Percentiles rank a stretch among this genome's conserved stretches.
Conservation (phyloP, 2,797 vertebrate genomes). For the Syngnathus acus region DNA sequence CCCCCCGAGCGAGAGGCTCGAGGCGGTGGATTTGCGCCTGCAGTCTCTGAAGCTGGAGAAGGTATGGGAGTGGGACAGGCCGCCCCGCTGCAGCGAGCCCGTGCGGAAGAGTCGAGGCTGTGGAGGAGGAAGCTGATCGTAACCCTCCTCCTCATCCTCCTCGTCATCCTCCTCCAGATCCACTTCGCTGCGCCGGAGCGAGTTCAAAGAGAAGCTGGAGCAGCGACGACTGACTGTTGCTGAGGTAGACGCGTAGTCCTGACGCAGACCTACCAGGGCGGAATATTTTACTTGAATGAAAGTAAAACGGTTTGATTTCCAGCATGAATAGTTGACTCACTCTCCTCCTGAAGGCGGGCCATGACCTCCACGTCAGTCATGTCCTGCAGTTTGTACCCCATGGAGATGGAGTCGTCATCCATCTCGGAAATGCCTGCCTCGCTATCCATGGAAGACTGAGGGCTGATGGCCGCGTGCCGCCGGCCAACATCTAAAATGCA, state of each 20-base stretch:
- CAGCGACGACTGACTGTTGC: slow-evolving; percentile 81
- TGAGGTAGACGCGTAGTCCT: slow-evolving; percentile 94
- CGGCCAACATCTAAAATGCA: slow-evolving; percentile 67
- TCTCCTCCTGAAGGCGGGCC: slow-evolving; percentile 97
- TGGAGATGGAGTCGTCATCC: slow-evolving; percentile 90
- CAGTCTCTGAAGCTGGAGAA: slow-evolving; percentile 93
- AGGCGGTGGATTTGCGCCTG: slow-evolving; percentile 78
- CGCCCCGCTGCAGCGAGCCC: slow-evolving; percentile 84
- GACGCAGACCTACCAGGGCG: slow-evolving; percentile 78
- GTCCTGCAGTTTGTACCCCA: slow-evolving; percentile 96
- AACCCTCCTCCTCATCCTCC: slow-evolving; percentile 78
- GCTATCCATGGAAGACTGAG: slow-evolving; percentile 91
- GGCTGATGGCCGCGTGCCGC: slow-evolving; percentile 80
- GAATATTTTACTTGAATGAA: slow-evolving; percentile 1
- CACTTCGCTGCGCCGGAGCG: slow-evolving; percentile 79
- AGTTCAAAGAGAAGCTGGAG: slow-evolving; percentile 80
- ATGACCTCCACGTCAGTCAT: slow-evolving; percentile 98
- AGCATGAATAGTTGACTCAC: slow-evolving; percentile 69
- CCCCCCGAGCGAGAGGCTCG: slow-evolving; percentile 80
- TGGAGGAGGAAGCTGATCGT: slow-evolving; percentile 87
- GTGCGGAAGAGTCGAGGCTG: slow-evolving; percentile 88
- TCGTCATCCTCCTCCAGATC: slow-evolving; percentile 85
- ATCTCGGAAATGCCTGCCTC: slow-evolving; percentile 86
- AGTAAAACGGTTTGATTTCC: neutral
- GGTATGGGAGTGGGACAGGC: slow-evolving; percentile 91